Evolutionary conservation across 2,797 vertebrate genomes (phyloP).

Genomic region (Sebastes aleutianus): DNA sequence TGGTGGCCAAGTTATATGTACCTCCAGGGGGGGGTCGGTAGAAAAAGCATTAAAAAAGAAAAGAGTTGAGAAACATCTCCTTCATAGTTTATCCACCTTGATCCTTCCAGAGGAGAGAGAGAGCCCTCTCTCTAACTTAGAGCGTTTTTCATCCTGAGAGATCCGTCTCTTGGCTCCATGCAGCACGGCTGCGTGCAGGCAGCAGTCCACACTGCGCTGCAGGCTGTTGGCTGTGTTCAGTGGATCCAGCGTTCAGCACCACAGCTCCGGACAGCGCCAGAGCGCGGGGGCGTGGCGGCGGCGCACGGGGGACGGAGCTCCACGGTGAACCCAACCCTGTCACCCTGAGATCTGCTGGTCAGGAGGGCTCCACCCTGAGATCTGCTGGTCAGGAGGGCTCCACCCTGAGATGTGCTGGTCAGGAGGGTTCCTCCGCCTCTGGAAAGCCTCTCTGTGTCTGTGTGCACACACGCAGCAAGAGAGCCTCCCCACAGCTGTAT

Average conservation of each 20-base stretch:
- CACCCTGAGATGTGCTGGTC: slow-evolving; percentile 24
- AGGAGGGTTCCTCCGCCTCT: slow-evolving; percentile 39
- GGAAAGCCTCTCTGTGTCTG: slow-evolving; percentile 3
- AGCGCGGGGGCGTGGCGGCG: slow-evolving; percentile 72
- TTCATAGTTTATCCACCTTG: slow-evolving; percentile 50
- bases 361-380: slow-evolving; percentile 25
- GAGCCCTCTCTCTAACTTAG: slow-evolving; percentile 58
- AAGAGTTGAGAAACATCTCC: slow-evolving; percentile 37
- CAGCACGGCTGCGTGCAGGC: slow-evolving; percentile 46
- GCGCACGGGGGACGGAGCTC: slow-evolving; percentile 63
- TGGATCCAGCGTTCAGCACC: slow-evolving; percentile 71
- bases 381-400: slow-evolving; percentile 37
- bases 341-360: slow-evolving; percentile 24
- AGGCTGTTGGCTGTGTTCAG: too few species aligned
- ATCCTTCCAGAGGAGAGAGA: slow-evolving; percentile 27
- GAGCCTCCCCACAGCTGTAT: neutral
- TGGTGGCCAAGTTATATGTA: slow-evolving; percentile 68
- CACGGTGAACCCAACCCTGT: slow-evolving; percentile 69
- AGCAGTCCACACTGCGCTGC: neutral
- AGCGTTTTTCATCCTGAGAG: slow-evolving; percentile 44
- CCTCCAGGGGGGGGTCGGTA: slow-evolving; percentile 34
- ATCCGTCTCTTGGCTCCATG: slow-evolving; percentile 42
- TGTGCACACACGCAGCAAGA: neutral
- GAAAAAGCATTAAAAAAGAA: slow-evolving; percentile 51
- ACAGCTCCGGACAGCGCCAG: slow-evolving; percentile 73